Evolutionary conservation across 1,140 invertebrate genomes (phyloP).

Genomic region (Copidosoma floridanum): DNA sequence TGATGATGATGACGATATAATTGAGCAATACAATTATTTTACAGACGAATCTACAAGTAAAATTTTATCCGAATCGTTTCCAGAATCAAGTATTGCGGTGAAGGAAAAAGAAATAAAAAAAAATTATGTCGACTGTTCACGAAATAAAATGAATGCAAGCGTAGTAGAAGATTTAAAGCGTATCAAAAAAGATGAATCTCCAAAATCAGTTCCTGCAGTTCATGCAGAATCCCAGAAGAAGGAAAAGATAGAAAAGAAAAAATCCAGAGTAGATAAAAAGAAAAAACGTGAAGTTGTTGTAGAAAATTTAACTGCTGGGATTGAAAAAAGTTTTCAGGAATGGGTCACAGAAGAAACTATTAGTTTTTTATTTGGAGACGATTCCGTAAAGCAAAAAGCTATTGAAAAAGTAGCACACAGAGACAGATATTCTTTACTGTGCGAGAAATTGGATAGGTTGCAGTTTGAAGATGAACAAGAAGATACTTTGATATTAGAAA

Average conservation of each 20-base stretch:
- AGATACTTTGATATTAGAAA: slow-evolving; percentile 27
- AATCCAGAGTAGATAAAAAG: slow-evolving; percentile 1
- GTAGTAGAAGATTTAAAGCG: no score
- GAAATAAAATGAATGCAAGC: no score
- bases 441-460: slow-evolving; percentile 45
- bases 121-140: no score
- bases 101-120: no score
- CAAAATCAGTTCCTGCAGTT: no score
- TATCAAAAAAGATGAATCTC: no score
- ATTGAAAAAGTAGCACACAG: slow-evolving; percentile 38
- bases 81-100: no score
- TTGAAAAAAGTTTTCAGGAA: slow-evolving; percentile 50
- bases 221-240: neutral
- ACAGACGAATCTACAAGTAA: neutral
- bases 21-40: neutral
- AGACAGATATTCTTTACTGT: slow-evolving; percentile 45
- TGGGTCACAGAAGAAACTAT: slow-evolving; percentile 53
- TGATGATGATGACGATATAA: slow-evolving; percentile 2
- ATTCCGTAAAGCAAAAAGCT: slow-evolving; percentile 39
- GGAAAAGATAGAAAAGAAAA: slow-evolving; percentile 6
- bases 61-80: neutral
- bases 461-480: slow-evolving; percentile 42
- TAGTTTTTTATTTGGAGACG: slow-evolving; percentile 44
- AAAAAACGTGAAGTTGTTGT: slow-evolving; percentile 12
- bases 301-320: slow-evolving; percentile 28